phyloP scores from a whole-genome alignment of 1,140 invertebrate species.

The Polyergus mexicanus region DNA sequence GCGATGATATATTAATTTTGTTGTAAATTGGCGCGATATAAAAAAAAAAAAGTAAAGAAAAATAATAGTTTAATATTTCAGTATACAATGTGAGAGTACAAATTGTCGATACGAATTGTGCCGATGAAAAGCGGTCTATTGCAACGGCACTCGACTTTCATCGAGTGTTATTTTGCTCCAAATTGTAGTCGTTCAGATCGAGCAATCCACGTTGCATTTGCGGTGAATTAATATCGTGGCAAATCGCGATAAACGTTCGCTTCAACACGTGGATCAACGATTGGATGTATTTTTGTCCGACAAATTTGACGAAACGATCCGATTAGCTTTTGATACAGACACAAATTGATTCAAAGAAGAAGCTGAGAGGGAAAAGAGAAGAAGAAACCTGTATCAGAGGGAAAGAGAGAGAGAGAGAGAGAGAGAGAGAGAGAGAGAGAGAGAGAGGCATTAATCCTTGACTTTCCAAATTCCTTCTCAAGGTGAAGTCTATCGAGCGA shows the following conservation, averaged over 20 bases:
- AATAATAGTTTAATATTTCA: constrained; percentile 40
- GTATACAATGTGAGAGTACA: not conserved
- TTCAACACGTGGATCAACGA: not conserved
- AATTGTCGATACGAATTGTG: not conserved
- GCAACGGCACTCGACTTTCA: constrained; percentile 56
- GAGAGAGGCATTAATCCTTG: constrained; percentile 30
- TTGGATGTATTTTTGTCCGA: not conserved
- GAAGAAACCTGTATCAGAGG: constrained; percentile 14
- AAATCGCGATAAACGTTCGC: constrained; percentile 8
- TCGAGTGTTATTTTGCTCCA: constrained; percentile 37
- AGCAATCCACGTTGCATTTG: constrained; percentile 4
- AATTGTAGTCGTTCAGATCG: constrained; percentile 33
- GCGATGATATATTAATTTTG: not conserved
- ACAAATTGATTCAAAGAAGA: not conserved
- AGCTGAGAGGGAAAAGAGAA: not conserved
- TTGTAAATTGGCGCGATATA: not conserved
- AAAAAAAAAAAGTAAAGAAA: not conserved
- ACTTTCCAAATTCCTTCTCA: constrained; percentile 57
- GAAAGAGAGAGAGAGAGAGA: not conserved
- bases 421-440: not conserved
- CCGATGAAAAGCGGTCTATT: constrained; percentile 43
- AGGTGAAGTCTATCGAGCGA: constrained; percentile 60
- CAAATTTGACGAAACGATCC: too few relatives aligned
- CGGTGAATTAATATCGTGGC: constrained; percentile 10
- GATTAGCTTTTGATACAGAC: not conserved